Evolutionary conservation across 2,888 invertebrate species (phyloP).

Genomic region (Gari tellinella): DNA sequence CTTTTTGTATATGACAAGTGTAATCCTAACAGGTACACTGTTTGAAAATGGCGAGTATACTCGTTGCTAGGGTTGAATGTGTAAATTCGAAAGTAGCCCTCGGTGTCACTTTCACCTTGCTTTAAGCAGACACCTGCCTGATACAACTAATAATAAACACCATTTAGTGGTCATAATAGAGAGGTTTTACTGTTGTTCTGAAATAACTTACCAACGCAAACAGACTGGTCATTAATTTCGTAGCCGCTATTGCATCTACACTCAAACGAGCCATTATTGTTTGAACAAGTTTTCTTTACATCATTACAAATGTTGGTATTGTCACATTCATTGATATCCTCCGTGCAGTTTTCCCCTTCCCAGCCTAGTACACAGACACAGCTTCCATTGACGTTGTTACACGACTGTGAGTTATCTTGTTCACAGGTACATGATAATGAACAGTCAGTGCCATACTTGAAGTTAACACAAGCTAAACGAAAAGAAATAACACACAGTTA

Average conservation of each 20-base stretch:
- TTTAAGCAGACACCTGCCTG: too few relatives aligned
- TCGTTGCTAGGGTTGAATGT: too few relatives aligned
- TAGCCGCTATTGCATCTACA: slow-evolving; percentile 54
- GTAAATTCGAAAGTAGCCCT: too few relatives aligned
- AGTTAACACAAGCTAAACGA: slow-evolving; percentile 13
- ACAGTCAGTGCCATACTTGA: slow-evolving; percentile 7
- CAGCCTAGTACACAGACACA: slow-evolving; percentile 55
- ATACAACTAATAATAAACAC: too few relatives aligned
- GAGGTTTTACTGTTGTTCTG: too few relatives aligned
- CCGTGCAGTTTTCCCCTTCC: slow-evolving; percentile 41
- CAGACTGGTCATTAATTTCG: slow-evolving; percentile 18
- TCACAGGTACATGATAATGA: slow-evolving; percentile 31
- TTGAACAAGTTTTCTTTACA: slow-evolving; percentile 35
- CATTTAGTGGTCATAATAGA: too few relatives aligned
- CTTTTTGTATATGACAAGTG: too few relatives aligned
- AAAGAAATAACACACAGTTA: background rate
- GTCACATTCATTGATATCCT: slow-evolving; percentile 53
- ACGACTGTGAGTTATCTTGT: slow-evolving; percentile 34
- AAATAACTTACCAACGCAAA: slow-evolving; percentile 49
- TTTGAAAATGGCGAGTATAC: too few relatives aligned
- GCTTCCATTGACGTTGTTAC: slow-evolving; percentile 44
- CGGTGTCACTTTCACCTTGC: too few relatives aligned
- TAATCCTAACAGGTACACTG: too few relatives aligned
- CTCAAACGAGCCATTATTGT: slow-evolving; percentile 43
- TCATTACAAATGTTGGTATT: slow-evolving; percentile 32